phyloP scores from a whole-genome alignment of 2,888 invertebrate genomes.

The Drosophila mercatorum region DNA sequence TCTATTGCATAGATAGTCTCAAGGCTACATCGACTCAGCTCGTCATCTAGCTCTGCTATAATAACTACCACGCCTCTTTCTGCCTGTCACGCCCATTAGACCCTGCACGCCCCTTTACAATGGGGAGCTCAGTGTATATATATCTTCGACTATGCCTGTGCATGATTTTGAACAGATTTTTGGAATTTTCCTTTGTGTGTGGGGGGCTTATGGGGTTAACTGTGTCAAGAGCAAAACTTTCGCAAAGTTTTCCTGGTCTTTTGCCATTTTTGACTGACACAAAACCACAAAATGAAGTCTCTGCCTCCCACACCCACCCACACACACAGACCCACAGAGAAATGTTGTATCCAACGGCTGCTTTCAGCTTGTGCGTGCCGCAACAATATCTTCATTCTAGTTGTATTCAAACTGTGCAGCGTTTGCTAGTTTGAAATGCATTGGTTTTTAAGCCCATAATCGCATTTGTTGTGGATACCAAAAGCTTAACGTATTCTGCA shows the following conservation, averaged over 20 bases:
- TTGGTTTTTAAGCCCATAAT: slow-evolving; percentile 51
- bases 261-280: slow-evolving; percentile 11
- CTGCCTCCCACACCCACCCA: background rate
- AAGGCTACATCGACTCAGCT: background rate
- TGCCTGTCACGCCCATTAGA: background rate
- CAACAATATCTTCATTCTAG: background rate
- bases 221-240: slow-evolving; percentile 12
- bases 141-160: slow-evolving; percentile 2
- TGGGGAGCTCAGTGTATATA: slow-evolving; percentile 7
- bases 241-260: slow-evolving; percentile 23
- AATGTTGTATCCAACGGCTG: background rate
- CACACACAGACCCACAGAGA: background rate
- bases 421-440: slow-evolving; percentile 31
- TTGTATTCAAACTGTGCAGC: slow-evolving; percentile 13
- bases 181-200: background rate
- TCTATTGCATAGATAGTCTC: background rate
- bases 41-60: background rate
- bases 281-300: slow-evolving; percentile 10
- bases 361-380: background rate
- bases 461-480: slow-evolving; percentile 37
- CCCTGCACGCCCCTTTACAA: background rate
- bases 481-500: slow-evolving; percentile 6
- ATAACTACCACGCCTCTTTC: background rate
- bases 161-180: slow-evolving; percentile 10
- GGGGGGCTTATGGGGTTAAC: background rate